Base-by-base conservation (phyloP, 2,888 invertebrate genomes). In the Ecliptopera silaceata region DNA sequence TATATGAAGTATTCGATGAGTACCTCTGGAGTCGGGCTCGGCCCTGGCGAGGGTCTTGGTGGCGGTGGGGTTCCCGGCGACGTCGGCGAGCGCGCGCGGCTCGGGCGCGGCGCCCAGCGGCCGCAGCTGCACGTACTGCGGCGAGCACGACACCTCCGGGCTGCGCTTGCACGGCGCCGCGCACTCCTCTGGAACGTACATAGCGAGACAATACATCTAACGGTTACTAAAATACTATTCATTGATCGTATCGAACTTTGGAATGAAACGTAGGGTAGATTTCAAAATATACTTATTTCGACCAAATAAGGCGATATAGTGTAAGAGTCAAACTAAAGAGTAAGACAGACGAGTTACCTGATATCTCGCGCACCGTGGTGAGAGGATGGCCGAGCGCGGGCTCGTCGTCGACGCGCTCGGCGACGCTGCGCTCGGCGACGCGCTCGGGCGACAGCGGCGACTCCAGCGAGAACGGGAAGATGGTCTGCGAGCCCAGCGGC, bases 401-500 rank as follows among this genome's bases (percentile, higher is more conserved):
- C 20, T 70, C 76, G 11, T 84, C 83, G 15, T 70, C 77, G 56
- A 88, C 85, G 1, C 79, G 70, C 8, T 68, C 61, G 15, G 86
- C 79, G 0, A 84, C 76, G 94, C 12, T 93, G 92, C 0, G 94
- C 12, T 34, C 94, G 70, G 48, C 76, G 94, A n/a, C 93, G 92
- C 0, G 94, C 12, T 34, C 94, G 70, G 48, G 93, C 91, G 61
- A 59, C 52, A 49, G 44, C 0, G 95, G 95, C 64, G 94, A 94
- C 74, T 94, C 94, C 41, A 94, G 79, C 58, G 93, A 94, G 69
- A 95, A 91, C 1, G 95, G 94, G 77, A 95, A 95, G 58, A 95
- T 93, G 0, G 94, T 93, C 53, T 92, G 92, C 4, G 93, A 93
- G 42, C 94, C 93, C 1, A 93, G 93, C 0, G 93, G 93, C 0